Conservation (phyloP, 2,888 invertebrate species). For the Tenthredo notha region DNA sequence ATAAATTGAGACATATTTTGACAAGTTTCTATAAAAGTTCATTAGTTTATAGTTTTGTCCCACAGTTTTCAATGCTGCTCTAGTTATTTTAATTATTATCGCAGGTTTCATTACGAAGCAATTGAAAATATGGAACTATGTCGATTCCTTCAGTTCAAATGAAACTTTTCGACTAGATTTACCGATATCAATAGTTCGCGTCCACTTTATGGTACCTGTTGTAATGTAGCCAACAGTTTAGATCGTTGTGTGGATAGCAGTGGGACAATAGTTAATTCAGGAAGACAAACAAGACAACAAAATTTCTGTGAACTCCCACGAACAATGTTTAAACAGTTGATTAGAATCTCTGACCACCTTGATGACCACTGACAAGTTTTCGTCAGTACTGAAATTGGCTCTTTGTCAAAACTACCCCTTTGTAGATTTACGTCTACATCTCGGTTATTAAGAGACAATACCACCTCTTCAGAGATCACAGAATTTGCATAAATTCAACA, state of each 20-base stretch:
- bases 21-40: not conserved
- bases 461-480: not conserved
- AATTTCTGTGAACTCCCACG: not conserved
- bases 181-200: not conserved
- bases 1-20: not conserved
- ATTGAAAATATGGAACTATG: not conserved
- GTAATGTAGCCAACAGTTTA: not conserved
- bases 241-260: not conserved
- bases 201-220: not conserved
- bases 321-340: slow-evolving; percentile 19
- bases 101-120: not conserved
- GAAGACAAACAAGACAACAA: slow-evolving; percentile 4
- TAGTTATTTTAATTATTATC: not conserved
- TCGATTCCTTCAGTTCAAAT: not conserved
- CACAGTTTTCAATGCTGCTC: not conserved
- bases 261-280: not conserved
- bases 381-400: not conserved
- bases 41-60: not conserved
- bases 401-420: slow-evolving; percentile 25
- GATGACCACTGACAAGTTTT: slow-evolving; percentile 1
- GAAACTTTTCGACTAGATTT: not conserved
- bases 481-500: slow-evolving; percentile 14
- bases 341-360: not conserved
- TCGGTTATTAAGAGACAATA: slow-evolving; percentile 19
- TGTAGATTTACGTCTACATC: not conserved